Evolutionary conservation across 2,888 invertebrate species (phyloP).

Genomic region (Caenorhabditis japonica): DNA sequence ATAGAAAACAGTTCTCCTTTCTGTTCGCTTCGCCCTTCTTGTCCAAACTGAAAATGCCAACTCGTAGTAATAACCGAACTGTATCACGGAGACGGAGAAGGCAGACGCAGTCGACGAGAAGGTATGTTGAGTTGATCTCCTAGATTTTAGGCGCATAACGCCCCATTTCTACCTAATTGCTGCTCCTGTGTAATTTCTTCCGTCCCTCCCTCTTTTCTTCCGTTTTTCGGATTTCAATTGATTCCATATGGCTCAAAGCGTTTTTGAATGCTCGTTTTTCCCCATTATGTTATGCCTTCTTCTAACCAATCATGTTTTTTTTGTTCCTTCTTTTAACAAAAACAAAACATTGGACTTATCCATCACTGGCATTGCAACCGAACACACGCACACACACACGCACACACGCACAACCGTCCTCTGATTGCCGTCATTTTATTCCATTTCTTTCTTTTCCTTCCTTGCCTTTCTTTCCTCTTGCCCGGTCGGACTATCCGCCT

Average conservation of each 20-base stretch:
- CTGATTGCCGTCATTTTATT: no score
- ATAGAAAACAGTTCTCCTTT: conserved; percentile 4
- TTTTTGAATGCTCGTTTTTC: conserved; percentile 16
- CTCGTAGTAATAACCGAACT: conserved; percentile 27
- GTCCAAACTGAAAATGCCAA: no score
- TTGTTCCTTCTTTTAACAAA: conserved; percentile 5
- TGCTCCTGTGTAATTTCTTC: conserved; percentile 48
- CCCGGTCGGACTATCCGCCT: conserved; percentile 5
- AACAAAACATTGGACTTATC: background rate
- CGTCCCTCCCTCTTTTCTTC: conserved; percentile 11
- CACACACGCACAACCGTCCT: no score
- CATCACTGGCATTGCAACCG: no score
- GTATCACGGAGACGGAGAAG: conserved; percentile 33
- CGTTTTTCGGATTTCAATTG: no score
- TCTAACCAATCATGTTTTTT: conserved; percentile 2
- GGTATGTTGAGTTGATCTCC: conserved; percentile 21
- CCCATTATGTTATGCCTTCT: no score
- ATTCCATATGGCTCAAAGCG: conserved; percentile 41
- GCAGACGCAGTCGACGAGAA: conserved; percentile 9
- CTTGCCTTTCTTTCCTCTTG: background rate
- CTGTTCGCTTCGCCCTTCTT: conserved; percentile 6
- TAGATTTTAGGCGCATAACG: no score
- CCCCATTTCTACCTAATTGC: conserved; percentile 40
- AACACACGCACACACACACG: no score
- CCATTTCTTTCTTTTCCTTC: background rate